Evolutionary conservation across 2,797 vertebrate genomes (phyloP).

Genomic region (Steatocranus sp.): DNA sequence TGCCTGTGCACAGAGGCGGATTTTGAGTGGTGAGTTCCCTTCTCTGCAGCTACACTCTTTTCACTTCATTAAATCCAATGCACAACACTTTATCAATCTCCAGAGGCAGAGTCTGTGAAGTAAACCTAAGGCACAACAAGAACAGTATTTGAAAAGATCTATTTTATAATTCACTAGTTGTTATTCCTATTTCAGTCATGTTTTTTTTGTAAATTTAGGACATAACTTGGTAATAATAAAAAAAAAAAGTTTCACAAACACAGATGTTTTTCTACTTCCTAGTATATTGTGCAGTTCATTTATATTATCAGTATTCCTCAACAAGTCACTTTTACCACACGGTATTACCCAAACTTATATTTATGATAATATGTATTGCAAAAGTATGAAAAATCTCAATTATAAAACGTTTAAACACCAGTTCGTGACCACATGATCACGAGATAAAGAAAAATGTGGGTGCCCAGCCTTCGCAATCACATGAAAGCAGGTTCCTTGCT

Average conservation of each 20-base stretch:
- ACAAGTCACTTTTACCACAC: background rate
- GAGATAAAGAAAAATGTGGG: background rate
- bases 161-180: slow-evolving; percentile 12
- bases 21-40: slow-evolving; percentile 88
- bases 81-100: slow-evolving; percentile 49
- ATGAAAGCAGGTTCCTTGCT: background rate
- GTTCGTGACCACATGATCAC: background rate
- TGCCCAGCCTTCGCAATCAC: background rate
- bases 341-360: background rate
- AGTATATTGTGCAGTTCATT: background rate
- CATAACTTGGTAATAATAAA: background rate
- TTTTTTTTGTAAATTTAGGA: background rate
- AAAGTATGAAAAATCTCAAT: background rate
- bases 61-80: slow-evolving; percentile 58
- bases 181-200: slow-evolving; percentile 1
- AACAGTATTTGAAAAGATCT: slow-evolving; percentile 7
- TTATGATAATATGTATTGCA: background rate
- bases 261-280: background rate
- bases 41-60: slow-evolving; percentile 35
- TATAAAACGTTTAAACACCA: background rate
- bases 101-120: slow-evolving; percentile 41
- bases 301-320: background rate
- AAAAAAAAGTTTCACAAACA: background rate
- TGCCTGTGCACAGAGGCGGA: slow-evolving; percentile 91
- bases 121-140: slow-evolving; percentile 14